Percentiles rank a stretch among this genome's conserved stretches.
phyloP scores from a whole-genome alignment of 2,888 invertebrate species.

The Temnothorax ravouxi region DNA sequence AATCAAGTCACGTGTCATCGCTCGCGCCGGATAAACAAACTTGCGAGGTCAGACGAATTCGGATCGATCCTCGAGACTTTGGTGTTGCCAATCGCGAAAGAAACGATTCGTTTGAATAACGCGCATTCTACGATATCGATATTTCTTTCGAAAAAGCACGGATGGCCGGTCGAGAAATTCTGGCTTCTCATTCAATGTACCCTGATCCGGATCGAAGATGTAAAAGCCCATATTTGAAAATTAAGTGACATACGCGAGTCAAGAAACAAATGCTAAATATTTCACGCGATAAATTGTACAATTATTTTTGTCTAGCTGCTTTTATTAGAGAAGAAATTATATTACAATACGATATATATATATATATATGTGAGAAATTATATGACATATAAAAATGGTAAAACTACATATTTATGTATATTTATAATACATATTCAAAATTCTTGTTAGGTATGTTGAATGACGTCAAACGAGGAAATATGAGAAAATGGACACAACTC shows the following conservation, averaged over 20 bases:
- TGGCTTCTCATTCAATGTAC: not conserved
- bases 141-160: not conserved
- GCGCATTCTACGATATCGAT: not conserved
- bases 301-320: not conserved
- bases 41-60: constrained; percentile 41
- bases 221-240: not conserved
- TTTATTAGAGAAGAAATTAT: not conserved
- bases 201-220: not conserved
- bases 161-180: not conserved
- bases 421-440: not conserved
- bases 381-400: not conserved
- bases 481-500: not conserved
- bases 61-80: constrained; percentile 25
- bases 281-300: not conserved
- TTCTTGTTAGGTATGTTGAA: not conserved
- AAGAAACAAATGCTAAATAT: not conserved
- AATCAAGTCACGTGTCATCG: constrained; percentile 54
- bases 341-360: not conserved
- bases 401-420: not conserved
- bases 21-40: constrained; percentile 50
- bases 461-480: not conserved
- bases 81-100: constrained; percentile 7
- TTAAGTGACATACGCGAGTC: not conserved
- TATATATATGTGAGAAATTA: not conserved
- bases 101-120: not conserved